phyloP scores from a whole-genome alignment of 2,888 invertebrate species.

The Brenthis daphne region DNA sequence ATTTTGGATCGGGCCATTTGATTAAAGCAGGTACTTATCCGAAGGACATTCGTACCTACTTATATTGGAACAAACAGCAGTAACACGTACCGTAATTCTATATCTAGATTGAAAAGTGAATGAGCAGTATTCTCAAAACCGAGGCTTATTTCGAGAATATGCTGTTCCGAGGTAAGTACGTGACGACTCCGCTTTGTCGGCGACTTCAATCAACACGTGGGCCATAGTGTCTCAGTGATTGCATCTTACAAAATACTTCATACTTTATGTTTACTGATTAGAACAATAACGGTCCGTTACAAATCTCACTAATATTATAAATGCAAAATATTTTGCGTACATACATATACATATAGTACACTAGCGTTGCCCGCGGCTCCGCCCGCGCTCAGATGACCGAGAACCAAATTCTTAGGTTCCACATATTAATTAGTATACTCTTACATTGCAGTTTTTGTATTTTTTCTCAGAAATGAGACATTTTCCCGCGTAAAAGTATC shows the following conservation, averaged over 20 bases:
- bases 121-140: slow-evolving; percentile 60
- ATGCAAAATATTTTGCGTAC: too few relatives aligned
- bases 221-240: slow-evolving; percentile 31
- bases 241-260: slow-evolving; percentile 25
- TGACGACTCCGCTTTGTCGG: slow-evolving; percentile 54
- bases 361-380: too few relatives aligned
- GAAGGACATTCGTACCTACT: background rate
- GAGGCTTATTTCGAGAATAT: slow-evolving; percentile 67
- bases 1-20: too few relatives aligned
- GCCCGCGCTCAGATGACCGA: too few relatives aligned
- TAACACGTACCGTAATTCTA: slow-evolving; percentile 70
- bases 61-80: slow-evolving; percentile 32
- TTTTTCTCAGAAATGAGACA: too few relatives aligned
- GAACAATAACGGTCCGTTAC: background rate
- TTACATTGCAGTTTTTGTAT: too few relatives aligned
- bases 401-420: too few relatives aligned
- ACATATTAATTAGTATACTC: too few relatives aligned
- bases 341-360: too few relatives aligned
- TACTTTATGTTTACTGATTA: slow-evolving; percentile 16
- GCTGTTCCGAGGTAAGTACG: slow-evolving; percentile 54
- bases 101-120: slow-evolving; percentile 69
- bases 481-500: too few relatives aligned
- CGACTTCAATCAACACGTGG: slow-evolving; percentile 57
- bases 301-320: too few relatives aligned
- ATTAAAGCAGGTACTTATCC: too few relatives aligned